These are phyloP conservation scores for Buphagus erythrorhynchus DNA, from an alignment of 2,797 vertebrate genomes.

Conservation along the genomic window DNA sequence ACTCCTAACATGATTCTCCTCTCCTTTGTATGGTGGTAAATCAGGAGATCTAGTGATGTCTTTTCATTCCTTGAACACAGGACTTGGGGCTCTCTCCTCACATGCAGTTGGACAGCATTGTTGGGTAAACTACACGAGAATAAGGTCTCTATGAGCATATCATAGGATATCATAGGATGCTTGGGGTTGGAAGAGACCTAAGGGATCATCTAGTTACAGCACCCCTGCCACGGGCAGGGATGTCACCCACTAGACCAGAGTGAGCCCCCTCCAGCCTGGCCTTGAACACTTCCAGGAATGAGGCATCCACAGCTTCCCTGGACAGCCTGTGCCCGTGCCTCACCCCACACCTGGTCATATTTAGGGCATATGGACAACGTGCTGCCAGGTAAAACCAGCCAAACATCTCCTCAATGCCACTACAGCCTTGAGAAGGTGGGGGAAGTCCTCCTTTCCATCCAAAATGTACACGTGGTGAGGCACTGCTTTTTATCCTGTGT, in stretches of 20 bases:
- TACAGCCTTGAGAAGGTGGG: neutral
- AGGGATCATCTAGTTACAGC: neutral
- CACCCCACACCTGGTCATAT: fast-evolving
- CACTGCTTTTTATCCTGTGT: neutral
- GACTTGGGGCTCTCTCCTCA: neutral
- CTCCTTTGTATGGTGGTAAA: neutral
- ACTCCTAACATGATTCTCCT: neutral
- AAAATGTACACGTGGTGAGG: fast-evolving
- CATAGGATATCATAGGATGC: neutral
- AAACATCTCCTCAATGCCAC: neutral
- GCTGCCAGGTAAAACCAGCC: neutral
- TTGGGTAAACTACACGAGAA: neutral
- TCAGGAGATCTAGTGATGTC: fast-evolving
- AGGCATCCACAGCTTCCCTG: neutral
- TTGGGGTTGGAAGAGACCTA: neutral
- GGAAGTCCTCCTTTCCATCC: neutral
- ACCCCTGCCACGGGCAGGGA: neutral
- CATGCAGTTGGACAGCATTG: fast-evolving
- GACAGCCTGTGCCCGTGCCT: neutral
- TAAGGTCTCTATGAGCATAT: neutral
- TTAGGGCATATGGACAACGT: fast-evolving
- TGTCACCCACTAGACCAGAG: neutral
- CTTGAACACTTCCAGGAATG: neutral
- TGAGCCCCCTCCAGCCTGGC: neutral
- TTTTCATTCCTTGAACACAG: neutral